Conservation (phyloP, 2,113 vertebrate species). For the Macrotus californicus region DNA sequence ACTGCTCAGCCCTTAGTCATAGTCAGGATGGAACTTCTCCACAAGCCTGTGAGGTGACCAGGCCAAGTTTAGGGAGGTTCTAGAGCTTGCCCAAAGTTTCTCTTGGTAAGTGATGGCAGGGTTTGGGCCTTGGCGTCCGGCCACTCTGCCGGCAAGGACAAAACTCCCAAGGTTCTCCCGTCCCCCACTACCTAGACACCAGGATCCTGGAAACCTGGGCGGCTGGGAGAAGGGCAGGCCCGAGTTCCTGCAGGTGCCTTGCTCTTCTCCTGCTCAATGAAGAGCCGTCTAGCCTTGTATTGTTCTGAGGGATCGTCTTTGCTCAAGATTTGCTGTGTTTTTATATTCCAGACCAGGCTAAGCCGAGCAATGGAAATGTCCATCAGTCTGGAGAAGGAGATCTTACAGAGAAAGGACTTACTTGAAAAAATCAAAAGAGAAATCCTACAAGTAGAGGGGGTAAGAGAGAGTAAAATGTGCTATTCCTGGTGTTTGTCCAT, state of each 20-base stretch:
- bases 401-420: conserved; percentile 73
- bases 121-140: not conserved
- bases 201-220: not conserved
- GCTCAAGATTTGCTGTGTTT: not conserved
- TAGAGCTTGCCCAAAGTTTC: not conserved
- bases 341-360: conserved; percentile 79
- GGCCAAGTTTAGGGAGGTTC: not conserved
- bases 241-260: not conserved
- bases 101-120: not conserved
- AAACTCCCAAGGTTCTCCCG: not conserved
- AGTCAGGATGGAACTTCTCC: not conserved
- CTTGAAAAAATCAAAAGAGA: conserved; percentile 79
- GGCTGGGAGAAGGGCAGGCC: not conserved
- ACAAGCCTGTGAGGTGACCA: not conserved
- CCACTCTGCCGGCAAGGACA: not conserved
- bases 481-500: not conserved
- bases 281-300: rapidly evolving
- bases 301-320: not conserved
- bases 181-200: not conserved
- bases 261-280: not conserved
- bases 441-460: conserved; percentile 77
- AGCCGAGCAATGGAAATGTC: conserved; percentile 63
- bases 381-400: conserved; percentile 72
- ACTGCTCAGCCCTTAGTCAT: not conserved
- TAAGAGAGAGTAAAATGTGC: conserved; percentile 49